A percentile compares a stretch with the other conserved stretches of the same genome.
Conservation (phyloP, 2,797 vertebrate species). For the Luscinia luscinia region DNA sequence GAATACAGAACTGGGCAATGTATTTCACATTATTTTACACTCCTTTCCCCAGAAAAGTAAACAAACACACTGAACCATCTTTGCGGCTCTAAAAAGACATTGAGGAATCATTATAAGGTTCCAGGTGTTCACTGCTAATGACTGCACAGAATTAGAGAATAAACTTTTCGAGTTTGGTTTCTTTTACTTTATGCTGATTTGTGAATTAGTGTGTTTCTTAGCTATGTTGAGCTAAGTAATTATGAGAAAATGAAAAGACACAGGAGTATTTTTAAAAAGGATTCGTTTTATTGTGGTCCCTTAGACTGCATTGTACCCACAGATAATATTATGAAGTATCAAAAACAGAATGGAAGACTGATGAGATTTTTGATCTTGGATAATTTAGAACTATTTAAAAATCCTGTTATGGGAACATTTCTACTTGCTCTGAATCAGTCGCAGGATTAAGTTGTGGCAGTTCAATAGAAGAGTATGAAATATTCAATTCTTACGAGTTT, state of each 20-base stretch:
- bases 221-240: neutral
- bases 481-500: neutral
- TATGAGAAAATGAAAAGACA: neutral
- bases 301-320: neutral
- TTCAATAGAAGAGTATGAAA: neutral
- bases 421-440: neutral
- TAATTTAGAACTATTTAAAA: neutral
- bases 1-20: neutral
- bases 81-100: neutral
- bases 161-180: neutral
- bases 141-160: neutral
- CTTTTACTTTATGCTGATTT: neutral
- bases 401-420: neutral
- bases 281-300: neutral
- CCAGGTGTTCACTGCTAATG: neutral
- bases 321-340: neutral
- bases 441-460: neutral
- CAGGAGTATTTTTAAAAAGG: neutral
- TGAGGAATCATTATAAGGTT: neutral
- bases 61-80: neutral
- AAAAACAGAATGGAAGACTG: neutral
- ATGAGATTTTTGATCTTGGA: neutral
- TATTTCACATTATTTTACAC: neutral
- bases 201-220: neutral
- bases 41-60: neutral